Evolutionary conservation across 2,113 vertebrate species (phyloP), one percentile per base, ranked within the genome.

Genomic region (Strix aluco): DNA sequence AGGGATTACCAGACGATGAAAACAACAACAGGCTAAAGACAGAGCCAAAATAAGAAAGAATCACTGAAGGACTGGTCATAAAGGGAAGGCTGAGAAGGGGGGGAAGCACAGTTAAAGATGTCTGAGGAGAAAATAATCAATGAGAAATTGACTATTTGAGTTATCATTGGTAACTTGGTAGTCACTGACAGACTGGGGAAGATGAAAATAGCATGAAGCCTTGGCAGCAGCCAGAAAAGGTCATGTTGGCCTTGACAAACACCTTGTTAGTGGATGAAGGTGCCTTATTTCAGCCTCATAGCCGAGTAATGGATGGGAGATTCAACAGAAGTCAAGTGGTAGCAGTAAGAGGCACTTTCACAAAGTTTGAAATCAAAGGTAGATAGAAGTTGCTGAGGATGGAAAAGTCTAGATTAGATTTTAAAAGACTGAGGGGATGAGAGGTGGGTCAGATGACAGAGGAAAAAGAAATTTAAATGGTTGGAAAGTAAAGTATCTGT

Each of bases 141-240:
- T 95, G 58, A 77, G 44, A 82, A 91, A 95, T 93, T 70, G 81
- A 95, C 93, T 91, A 91, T 95, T 89, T 73, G 54, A 83, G 63
- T 95, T 96, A 88, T 72, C 58, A 23, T 42, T 75, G 49, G 58
- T 90, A 90, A 86, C 36, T 94, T 2, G 0, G 62, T 82, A 82
- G 84, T 80, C 90, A 88, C 61, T 87, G 57, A 59, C 40, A 69
- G 61, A 54, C 19, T 38, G 36, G 14, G 16, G 51, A 92, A 86
- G 58, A 62, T 46, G 49, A 93, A 91, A 95, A 92, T 46, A 82
- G 52, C 57, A 81, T 86, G 78, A 87, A 81, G 57, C 13, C 25
- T 44, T 46, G 29, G 66, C 78, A 86, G 62, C 49, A 94, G 49
- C 36, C 81, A 72, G 47, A 58, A 89, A 94, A 93, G 62, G 74